Evolutionary conservation across 2,113 vertebrate genomes (phyloP).

Genomic region (Phocoena phocoena): DNA sequence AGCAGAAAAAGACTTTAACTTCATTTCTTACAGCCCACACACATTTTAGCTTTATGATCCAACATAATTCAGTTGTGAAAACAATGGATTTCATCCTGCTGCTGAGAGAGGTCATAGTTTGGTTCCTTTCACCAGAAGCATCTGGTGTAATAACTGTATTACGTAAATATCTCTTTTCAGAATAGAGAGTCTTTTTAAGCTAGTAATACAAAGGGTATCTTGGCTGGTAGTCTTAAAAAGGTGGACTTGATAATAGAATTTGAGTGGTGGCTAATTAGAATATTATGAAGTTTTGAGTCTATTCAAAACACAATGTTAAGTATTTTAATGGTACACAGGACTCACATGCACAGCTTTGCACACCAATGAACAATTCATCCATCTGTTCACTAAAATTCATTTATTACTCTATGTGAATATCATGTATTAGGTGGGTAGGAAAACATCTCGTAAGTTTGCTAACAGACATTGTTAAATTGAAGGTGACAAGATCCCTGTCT

Average conservation of each 20-base stretch:
- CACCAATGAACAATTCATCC: not conserved
- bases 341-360: not conserved
- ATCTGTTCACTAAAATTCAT: not conserved
- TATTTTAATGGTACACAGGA: not conserved
- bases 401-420: not conserved
- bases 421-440: not conserved
- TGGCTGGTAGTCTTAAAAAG: not conserved
- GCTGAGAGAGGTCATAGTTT: slow-evolving; percentile 2
- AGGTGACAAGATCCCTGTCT: not conserved
- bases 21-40: slow-evolving; percentile 35
- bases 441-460: not conserved
- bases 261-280: not conserved
- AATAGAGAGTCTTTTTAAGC: not conserved
- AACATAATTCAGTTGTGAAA: slow-evolving; percentile 38
- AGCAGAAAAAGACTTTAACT: not conserved
- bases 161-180: slow-evolving; percentile 14
- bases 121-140: not conserved
- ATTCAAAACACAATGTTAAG: not conserved
- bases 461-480: not conserved
- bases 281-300: not conserved
- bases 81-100: not conserved
- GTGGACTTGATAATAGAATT: not conserved
- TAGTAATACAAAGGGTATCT: not conserved
- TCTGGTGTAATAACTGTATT: not conserved
- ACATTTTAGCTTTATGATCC: not conserved